Evolutionary conservation across 2,888 invertebrate genomes (phyloP), one percentile per base, ranked within the genome.

Genomic region (Nemoura dubitans): DNA sequence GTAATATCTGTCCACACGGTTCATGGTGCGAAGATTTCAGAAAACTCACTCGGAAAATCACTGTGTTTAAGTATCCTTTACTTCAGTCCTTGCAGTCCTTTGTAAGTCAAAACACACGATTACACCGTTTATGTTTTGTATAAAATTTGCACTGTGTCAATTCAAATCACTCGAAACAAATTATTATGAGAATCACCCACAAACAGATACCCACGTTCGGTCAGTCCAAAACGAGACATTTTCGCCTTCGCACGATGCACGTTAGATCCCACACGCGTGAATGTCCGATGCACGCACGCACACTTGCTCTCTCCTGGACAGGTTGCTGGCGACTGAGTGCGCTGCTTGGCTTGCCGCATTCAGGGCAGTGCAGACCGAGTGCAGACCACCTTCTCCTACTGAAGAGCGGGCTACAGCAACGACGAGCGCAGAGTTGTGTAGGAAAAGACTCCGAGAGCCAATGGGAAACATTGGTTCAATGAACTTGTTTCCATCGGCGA

Each of bases 1-100:
- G 86, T 88, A 88, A 77, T 88, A 88, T 26, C 87, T 86, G 76
- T 88, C 88, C 82, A 88, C 26, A 81, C 88, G 86, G 86, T 88
- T 87, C 88, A 88, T 87, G 26, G 76, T 59, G 29, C n/a, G 7
- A n/a, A n/a, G n/a, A n/a, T n/a, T n/a, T n/a, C n/a, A n/a, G 30
- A 30, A 36, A 36, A 84, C 7, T 76, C 81, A 25, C 25, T 78
- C 5, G 14, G n/a, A 80, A 80, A 29, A 80, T 14, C 29, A 26
- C 27, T 21, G 21, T 1, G 21, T 14, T 7, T 1, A 7, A 59
- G 59, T 59, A 14, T 59, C 59, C 59, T 59, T 7, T 16, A 59
- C 59, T 21, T 7, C 59, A 59, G 59, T 59, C 59, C 59, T 59
- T 21, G 2, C 59, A 59, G 2, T 16, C 10, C 36, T 3, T 59